These are phyloP conservation scores for Anolis apletophallus DNA, from an alignment of 2,797 vertebrate species.

Conservation along the genomic window DNA sequence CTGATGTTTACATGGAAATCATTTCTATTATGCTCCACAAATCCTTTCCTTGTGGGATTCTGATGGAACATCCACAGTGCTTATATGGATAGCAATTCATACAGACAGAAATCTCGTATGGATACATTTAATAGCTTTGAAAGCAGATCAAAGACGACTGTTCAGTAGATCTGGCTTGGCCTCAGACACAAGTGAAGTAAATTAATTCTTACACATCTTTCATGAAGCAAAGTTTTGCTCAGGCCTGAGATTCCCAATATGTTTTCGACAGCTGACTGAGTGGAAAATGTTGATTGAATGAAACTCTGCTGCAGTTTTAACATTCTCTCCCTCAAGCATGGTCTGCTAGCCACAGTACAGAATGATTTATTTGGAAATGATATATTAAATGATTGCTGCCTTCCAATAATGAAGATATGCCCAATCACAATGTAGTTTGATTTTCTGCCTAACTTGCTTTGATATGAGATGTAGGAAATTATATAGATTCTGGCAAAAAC, in stretches of 20 bases:
- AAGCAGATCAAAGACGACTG: constrained; percentile 11
- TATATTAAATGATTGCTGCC: constrained; percentile 33
- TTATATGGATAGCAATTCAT: background rate
- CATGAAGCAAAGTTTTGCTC: constrained; percentile 43
- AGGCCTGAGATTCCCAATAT: constrained; percentile 1
- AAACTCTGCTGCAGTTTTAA: constrained; percentile 9
- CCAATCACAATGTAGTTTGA: constrained; percentile 25
- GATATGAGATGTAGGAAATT: constrained; percentile 6
- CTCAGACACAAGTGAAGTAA: constrained; percentile 15
- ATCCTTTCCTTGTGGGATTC: background rate
- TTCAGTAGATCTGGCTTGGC: background rate
- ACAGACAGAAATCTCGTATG: constrained; percentile 1
- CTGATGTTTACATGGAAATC: background rate
- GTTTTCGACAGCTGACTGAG: constrained; percentile 49
- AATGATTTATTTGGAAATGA: constrained; percentile 29
- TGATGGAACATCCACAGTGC: background rate
- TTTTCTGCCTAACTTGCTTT: background rate
- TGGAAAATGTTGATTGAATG: constrained; percentile 42
- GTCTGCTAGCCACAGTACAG: background rate
- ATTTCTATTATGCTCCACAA: background rate
- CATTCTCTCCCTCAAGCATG: background rate
- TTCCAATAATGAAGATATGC: constrained; percentile 28
- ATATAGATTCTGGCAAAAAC: constrained; percentile 35
- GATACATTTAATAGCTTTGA: constrained; percentile 1
- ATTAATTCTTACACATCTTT: constrained; percentile 48